Conservation (phyloP, 2,888 invertebrate species). For the Thereva nobilitata region DNA sequence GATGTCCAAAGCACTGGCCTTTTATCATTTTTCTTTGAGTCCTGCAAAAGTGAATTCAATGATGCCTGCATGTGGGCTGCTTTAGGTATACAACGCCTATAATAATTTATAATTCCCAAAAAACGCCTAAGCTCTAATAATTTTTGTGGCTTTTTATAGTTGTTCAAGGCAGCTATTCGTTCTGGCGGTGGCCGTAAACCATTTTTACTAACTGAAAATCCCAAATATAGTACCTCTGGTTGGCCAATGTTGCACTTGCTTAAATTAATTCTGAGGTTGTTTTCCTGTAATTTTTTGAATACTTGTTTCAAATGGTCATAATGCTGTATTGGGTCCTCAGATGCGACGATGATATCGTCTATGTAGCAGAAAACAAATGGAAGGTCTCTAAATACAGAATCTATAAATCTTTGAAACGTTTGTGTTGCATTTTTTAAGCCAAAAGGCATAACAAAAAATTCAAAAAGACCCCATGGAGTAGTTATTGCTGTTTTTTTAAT, state of each 20-base stretch:
- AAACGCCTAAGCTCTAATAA: background rate
- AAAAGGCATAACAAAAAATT: slow-evolving; percentile 49
- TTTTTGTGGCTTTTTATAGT: background rate
- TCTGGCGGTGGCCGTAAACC: slow-evolving; percentile 8
- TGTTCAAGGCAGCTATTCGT: background rate
- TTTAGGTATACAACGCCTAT: background rate
- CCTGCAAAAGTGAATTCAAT: slow-evolving; percentile 1
- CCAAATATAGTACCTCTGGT: background rate
- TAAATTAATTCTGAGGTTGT: slow-evolving; percentile 4
- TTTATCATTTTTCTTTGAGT: slow-evolving; percentile 11
- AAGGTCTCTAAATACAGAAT: slow-evolving; percentile 45
- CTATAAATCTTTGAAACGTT: slow-evolving; percentile 52
- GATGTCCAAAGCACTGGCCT: slow-evolving; percentile 5
- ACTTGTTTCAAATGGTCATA: background rate
- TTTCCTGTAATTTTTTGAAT: background rate
- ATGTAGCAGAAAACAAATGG: slow-evolving; percentile 47
- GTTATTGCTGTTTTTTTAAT: slow-evolving; percentile 52
- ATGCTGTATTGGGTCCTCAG: background rate
- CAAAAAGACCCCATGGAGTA: slow-evolving; percentile 53
- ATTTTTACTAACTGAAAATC: background rate
- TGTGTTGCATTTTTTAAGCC: slow-evolving; percentile 52
- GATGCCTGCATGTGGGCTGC: background rate
- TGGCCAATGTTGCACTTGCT: slow-evolving; percentile 4
- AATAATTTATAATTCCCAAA: slow-evolving; percentile 16
- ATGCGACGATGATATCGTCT: slow-evolving; percentile 46